These are phyloP conservation scores for Tolypeutes matacus DNA, from an alignment of 2,797 vertebrate genomes.

Conservation along the genomic window DNA sequence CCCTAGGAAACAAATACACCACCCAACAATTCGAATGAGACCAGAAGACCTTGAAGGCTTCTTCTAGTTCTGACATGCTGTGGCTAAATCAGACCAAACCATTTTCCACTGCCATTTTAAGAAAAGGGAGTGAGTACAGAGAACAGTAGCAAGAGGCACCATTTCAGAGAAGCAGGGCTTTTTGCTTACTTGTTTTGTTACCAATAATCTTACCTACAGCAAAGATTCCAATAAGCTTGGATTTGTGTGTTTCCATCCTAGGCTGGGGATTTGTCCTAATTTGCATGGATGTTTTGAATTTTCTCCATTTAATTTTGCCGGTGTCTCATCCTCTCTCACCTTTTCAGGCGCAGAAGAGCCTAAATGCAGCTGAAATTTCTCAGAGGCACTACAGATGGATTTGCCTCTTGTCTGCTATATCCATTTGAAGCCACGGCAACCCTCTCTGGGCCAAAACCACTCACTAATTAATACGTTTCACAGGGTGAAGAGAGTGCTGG, in stretches of 20 bases:
- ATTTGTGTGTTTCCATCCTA: not conserved
- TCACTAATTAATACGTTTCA: constrained; percentile 76
- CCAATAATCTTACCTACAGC: not conserved
- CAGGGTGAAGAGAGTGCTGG: constrained; percentile 64
- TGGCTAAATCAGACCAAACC: not conserved
- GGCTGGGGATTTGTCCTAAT: not conserved
- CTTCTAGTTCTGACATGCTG: not conserved
- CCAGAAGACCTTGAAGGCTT: not conserved
- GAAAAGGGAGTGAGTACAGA: not conserved
- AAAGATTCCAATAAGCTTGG: not conserved
- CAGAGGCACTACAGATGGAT: not conserved
- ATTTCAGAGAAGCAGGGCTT: not conserved
- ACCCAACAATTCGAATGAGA: not conserved
- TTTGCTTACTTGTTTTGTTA: not conserved
- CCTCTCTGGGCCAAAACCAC: constrained; percentile 64
- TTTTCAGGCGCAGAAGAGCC: not conserved
- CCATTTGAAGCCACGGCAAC: constrained; percentile 70
- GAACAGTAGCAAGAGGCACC: not conserved
- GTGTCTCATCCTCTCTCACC: not conserved
- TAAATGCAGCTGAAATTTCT: not conserved
- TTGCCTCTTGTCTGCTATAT: constrained; percentile 57
- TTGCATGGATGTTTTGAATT: not conserved
- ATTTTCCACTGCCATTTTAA: not conserved
- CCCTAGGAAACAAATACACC: no score
- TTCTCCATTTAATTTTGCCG: not conserved